phyloP scores from a whole-genome alignment of 2,113 vertebrate species.

The Numida meleagris region DNA sequence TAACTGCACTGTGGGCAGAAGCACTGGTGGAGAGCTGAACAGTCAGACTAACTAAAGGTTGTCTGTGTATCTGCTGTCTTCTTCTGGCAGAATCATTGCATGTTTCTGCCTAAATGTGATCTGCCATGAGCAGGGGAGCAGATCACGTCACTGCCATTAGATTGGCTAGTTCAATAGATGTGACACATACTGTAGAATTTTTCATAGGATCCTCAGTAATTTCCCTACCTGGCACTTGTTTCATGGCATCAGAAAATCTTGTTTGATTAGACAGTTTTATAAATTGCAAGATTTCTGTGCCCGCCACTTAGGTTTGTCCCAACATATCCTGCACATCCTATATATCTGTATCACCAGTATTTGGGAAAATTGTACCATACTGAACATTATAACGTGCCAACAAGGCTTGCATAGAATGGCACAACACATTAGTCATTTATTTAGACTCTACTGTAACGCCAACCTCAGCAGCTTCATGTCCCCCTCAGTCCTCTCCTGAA shows the following conservation, averaged over 20 bases:
- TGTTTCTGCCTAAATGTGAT: accelerated
- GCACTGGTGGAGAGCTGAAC: neutral
- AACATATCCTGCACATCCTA: accelerated
- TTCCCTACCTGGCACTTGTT: neutral
- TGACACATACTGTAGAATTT: neutral
- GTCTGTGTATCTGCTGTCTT: neutral
- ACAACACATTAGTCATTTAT: neutral
- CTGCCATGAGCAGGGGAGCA: neutral
- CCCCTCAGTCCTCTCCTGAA: neutral
- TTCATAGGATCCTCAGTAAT: accelerated
- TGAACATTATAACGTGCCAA: neutral
- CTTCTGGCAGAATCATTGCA: neutral
- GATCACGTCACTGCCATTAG: neutral
- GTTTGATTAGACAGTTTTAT: neutral
- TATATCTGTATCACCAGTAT: neutral
- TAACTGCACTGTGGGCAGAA: neutral
- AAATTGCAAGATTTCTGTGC: neutral
- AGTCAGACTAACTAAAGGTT: neutral
- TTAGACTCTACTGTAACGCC: neutral
- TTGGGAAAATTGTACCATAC: neutral
- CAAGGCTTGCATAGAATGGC: neutral
- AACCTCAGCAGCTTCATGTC: neutral
- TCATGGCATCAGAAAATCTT: neutral
- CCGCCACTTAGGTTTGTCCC: neutral
- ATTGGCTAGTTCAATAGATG: neutral